These are phyloP conservation scores for Mesorhabditis sp. DNA, from an alignment of 2,888 invertebrate genomes.

Conservation along the genomic window DNA sequence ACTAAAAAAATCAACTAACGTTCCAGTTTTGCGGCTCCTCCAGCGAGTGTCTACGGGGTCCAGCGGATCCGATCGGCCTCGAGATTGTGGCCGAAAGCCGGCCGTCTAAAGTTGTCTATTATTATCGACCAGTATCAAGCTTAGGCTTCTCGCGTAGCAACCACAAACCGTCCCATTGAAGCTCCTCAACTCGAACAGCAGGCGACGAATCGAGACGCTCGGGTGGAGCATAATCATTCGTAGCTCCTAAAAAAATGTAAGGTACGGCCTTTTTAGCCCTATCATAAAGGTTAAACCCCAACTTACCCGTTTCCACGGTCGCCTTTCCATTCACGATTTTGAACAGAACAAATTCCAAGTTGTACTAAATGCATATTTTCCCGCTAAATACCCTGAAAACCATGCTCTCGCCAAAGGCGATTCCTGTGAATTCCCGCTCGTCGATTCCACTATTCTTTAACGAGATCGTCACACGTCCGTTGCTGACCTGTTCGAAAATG, in stretches of 20 bases:
- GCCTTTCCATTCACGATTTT: slow-evolving; percentile 4
- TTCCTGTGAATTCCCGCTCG: background rate
- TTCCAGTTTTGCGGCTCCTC: background rate
- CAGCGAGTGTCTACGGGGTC: background rate
- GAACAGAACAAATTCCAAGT: background rate
- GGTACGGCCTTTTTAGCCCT: background rate
- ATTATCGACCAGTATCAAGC: background rate
- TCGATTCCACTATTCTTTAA: background rate
- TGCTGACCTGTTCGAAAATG: background rate
- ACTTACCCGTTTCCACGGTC: background rate
- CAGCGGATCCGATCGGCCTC: background rate
- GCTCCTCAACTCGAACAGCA: background rate
- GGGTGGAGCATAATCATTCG: slow-evolving; percentile 1
- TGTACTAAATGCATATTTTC: background rate
- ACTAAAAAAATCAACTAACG: background rate
- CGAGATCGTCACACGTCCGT: background rate
- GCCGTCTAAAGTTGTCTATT: background rate
- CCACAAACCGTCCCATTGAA: background rate
- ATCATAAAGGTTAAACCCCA: slow-evolving; percentile 4
- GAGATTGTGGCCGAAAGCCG: background rate
- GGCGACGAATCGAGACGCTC: background rate
- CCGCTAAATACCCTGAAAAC: background rate
- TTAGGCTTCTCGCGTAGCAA: background rate
- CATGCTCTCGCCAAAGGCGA: background rate
- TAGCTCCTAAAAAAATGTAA: background rate